These are phyloP conservation scores for Holcopasites calliopsidis DNA, from an alignment of 1,140 invertebrate species.

Conservation along the genomic window DNA sequence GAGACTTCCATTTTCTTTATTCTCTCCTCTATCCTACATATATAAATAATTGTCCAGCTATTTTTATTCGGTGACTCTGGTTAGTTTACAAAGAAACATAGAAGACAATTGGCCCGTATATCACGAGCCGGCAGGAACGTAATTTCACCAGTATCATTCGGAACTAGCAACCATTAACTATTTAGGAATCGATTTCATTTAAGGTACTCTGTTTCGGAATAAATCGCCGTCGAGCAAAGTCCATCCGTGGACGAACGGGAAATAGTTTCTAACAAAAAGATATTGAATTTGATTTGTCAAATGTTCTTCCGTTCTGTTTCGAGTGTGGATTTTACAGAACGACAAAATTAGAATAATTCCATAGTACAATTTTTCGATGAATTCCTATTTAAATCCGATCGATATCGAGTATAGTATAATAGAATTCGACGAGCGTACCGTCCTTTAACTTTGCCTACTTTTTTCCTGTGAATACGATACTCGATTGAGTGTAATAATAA, in stretches of 20 bases:
- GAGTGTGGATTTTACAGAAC: not conserved
- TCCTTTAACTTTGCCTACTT: not conserved
- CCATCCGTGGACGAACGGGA: not conserved
- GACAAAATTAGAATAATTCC: conserved; percentile 28
- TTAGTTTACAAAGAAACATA: conserved; percentile 44
- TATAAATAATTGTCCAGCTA: not conserved
- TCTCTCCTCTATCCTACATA: not conserved
- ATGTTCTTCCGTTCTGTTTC: not conserved
- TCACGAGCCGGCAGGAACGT: conserved; percentile 46
- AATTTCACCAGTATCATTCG: conserved; percentile 54
- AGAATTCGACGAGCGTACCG: conserved; percentile 26
- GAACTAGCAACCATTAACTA: conserved; percentile 61
- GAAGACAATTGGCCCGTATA: conserved; percentile 32
- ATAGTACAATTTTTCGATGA: not conserved
- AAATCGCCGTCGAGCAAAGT: conserved; percentile 10
- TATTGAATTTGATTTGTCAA: not conserved
- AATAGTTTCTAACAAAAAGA: too few relatives aligned
- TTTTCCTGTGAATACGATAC: not conserved
- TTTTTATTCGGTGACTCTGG: conserved; percentile 6
- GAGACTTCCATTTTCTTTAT: not conserved
- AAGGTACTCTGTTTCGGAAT: conserved; percentile 51
- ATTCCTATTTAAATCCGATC: conserved; percentile 2
- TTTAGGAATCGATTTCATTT: conserved; percentile 56
- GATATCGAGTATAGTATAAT: too few relatives aligned
- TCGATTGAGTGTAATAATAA: not conserved